A percentile compares a stretch with the other conserved stretches of the same genome.
phyloP scores from a whole-genome alignment of 2,797 vertebrate species.

The Psittacula echo region DNA sequence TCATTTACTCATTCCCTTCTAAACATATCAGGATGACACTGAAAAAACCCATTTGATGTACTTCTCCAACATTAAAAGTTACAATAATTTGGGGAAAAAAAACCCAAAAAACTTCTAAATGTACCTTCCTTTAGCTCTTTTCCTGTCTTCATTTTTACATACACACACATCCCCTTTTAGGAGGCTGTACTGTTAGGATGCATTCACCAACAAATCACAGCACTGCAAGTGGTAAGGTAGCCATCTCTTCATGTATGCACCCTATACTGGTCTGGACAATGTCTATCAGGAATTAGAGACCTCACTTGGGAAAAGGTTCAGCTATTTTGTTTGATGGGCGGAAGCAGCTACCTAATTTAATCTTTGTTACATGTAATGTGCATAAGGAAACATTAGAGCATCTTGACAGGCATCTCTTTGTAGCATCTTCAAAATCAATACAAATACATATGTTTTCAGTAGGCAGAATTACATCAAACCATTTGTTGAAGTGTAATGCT shows the following conservation, averaged over 20 bases:
- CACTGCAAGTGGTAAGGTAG: neutral
- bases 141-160: neutral
- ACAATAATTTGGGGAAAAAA: neutral
- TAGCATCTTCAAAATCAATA: constrained; percentile 23
- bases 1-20: neutral
- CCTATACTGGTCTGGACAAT: constrained; percentile 22
- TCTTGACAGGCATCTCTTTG: neutral
- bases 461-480: neutral
- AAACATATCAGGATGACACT: neutral
- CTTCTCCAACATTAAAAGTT: neutral
- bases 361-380: neutral
- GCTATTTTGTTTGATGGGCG: constrained; percentile 21
- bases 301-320: constrained; percentile 28
- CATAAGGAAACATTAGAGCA: neutral
- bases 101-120: neutral
- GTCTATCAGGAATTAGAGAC: constrained; percentile 19
- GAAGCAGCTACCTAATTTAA: constrained; percentile 43
- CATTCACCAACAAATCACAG: neutral
- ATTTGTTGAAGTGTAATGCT: neutral
- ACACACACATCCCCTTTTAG: neutral
- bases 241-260: neutral
- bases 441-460: neutral
- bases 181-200: neutral
- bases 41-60: neutral
- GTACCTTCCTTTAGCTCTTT: neutral